Evolutionary conservation across 2,888 invertebrate genomes (phyloP), one percentile per base, ranked within the genome.

Genomic region (Nemotelus nigrinus): DNA sequence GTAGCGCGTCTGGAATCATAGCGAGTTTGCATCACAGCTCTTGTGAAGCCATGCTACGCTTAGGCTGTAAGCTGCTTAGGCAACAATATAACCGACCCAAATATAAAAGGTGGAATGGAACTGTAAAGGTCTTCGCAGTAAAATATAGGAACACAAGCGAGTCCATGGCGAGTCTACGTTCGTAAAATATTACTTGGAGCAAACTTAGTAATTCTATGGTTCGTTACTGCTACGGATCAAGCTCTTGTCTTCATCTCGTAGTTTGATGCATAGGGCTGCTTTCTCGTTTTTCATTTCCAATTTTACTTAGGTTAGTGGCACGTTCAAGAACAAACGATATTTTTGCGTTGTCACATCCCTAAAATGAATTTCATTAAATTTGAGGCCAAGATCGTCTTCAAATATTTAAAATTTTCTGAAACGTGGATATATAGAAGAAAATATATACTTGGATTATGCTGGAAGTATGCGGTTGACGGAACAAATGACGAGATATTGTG

Each of bases 351-450:
- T 25, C 25, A 25, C 25, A 25, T 25, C 76, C 76, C 67, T 76
- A 67, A 76, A 76, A 76, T 76, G 76, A 76, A 67, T 68, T 76
- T 76, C 67, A 67, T 68, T 76, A 76, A 68, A 76, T 58, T 76
- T 76, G 55, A 68, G 65, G 67, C 3, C 67, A 60, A 50, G 74
- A 74, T 74, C 74, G 74, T 57, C 63, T 74, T 63, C 74, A 60
- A 63, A 74, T 74, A 74, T 47, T 63, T 55, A 43, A 55, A 70
- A 70, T 55, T 41, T 25, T 25, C 25, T 25, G 25, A 25, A 25
- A 25, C 25, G 25, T 25, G 25, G 25, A 25, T 25, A 25, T 25
- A 25, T 25, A 25, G 25, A 25, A 25, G 25, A 25, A 25, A 1
- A 25, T 25, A 25, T 25, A 25, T 25, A 25, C 25, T 25, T 25